Percentiles rank a stretch among this genome's conserved stretches.
These are phyloP conservation scores for Rhinoderma darwinii DNA, from an alignment of 2,113 vertebrate genomes.

Conservation along the genomic window DNA sequence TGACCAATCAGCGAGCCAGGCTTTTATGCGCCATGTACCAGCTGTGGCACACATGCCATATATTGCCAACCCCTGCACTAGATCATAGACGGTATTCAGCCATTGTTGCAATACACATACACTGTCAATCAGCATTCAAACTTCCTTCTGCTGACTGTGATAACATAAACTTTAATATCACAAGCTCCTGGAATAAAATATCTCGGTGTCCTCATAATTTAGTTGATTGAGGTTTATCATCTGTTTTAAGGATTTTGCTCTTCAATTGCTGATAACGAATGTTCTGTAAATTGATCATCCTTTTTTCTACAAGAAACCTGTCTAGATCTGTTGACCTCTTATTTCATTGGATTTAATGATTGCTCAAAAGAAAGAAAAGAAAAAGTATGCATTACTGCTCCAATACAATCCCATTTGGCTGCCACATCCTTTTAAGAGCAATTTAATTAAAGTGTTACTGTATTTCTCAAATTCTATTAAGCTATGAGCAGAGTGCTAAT, in stretches of 20 bases:
- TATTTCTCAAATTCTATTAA: conserved; percentile 97
- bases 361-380: conserved; percentile 59
- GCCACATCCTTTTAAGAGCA: conserved; percentile 97
- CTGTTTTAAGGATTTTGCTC: not conserved
- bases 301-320: conserved; percentile 69
- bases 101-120: too few species aligned
- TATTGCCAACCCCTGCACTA: too few species aligned
- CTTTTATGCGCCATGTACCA: too few species aligned
- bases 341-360: conserved; percentile 95
- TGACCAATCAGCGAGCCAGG: too few species aligned
- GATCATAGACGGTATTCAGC: too few species aligned
- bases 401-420: conserved; percentile 96
- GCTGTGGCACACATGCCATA: too few species aligned
- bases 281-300: conserved; percentile 31
- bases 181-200: not conserved
- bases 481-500: conserved; percentile 79
- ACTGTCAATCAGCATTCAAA: not conserved
- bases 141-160: not conserved
- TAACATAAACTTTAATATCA: not conserved
- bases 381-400: conserved; percentile 83
- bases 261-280: not conserved
- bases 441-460: conserved; percentile 92
- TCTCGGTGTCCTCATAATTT: not conserved
- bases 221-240: not conserved
- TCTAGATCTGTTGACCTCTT: conserved; percentile 84